These are phyloP conservation scores for Corvus cornix DNA, from an alignment of 2,113 vertebrate genomes.

Conservation along the genomic window DNA sequence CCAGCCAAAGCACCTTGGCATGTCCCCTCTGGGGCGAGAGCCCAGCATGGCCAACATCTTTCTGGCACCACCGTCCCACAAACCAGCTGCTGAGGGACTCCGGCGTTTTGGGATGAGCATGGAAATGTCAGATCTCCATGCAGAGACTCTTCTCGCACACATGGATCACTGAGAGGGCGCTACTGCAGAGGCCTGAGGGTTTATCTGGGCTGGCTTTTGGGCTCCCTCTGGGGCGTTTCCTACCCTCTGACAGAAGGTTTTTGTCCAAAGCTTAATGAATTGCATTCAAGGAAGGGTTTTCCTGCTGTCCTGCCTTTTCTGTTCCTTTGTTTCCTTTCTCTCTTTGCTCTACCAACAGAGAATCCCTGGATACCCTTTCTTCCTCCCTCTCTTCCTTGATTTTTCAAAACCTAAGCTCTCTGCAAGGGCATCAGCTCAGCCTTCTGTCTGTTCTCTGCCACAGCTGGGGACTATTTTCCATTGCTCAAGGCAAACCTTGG, in stretches of 20 bases:
- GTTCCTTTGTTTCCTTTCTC: neutral
- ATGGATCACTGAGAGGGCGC: fast-evolving
- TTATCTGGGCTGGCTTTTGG: neutral
- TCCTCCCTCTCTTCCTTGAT: neutral
- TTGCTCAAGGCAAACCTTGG: neutral
- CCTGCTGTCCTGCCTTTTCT: neutral
- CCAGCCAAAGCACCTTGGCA: neutral
- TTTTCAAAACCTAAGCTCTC: neutral
- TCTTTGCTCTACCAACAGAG: neutral
- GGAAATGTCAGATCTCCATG: neutral
- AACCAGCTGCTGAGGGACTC: neutral
- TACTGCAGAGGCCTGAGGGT: neutral
- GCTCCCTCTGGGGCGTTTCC: neutral
- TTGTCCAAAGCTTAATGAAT: neutral
- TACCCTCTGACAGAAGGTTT: neutral
- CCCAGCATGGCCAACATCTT: neutral
- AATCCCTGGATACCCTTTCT: neutral
- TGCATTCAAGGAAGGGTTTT: neutral
- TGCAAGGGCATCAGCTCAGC: neutral
- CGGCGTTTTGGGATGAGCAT: fast-evolving
- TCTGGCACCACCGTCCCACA: neutral
- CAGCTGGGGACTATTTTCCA: neutral
- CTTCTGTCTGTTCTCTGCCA: neutral
- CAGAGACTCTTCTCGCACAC: neutral
- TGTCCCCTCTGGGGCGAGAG: neutral